Conservation (phyloP, 2,113 vertebrate genomes). For the Nibea coibor region DNA sequence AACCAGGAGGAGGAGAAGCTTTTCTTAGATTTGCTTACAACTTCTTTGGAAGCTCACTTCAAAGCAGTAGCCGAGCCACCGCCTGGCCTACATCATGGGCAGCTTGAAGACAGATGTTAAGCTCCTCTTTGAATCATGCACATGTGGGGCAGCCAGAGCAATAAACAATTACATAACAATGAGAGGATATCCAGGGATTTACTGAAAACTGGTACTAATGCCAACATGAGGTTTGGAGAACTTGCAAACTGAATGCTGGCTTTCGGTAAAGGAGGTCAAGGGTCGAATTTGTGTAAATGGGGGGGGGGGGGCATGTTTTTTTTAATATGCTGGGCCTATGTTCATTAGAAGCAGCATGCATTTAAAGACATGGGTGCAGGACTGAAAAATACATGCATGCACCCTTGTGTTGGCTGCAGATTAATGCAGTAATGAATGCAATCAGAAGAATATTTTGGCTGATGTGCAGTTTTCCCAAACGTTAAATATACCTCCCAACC, state of each 20-base stretch:
- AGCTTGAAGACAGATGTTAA: slow-evolving; percentile 56
- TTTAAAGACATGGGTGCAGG: neutral
- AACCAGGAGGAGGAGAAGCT: neutral
- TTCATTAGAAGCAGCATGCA: neutral
- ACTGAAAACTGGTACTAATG: slow-evolving; percentile 37
- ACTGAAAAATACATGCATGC: neutral
- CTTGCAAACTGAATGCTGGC: slow-evolving; percentile 7
- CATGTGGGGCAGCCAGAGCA: slow-evolving; percentile 41
- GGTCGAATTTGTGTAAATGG: neutral
- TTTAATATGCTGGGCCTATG: neutral
- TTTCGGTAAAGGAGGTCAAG: slow-evolving; percentile 12
- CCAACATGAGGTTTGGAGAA: slow-evolving; percentile 17
- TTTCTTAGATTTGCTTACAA: neutral
- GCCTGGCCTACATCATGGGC: slow-evolving; percentile 7
- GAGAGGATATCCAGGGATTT: slow-evolving; percentile 69
- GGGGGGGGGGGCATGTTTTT: neutral
- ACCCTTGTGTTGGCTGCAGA: neutral
- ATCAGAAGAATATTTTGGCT: neutral
- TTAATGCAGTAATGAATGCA: neutral
- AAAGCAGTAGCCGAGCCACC: neutral
- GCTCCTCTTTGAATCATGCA: slow-evolving; percentile 28
- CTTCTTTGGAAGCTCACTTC: neutral
- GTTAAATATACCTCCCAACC: neutral
- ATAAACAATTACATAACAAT: slow-evolving; percentile 72
- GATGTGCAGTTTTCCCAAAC: neutral